Base-by-base conservation (phyloP, 1,140 invertebrate species). In the Diabrotica virgifera region DNA sequence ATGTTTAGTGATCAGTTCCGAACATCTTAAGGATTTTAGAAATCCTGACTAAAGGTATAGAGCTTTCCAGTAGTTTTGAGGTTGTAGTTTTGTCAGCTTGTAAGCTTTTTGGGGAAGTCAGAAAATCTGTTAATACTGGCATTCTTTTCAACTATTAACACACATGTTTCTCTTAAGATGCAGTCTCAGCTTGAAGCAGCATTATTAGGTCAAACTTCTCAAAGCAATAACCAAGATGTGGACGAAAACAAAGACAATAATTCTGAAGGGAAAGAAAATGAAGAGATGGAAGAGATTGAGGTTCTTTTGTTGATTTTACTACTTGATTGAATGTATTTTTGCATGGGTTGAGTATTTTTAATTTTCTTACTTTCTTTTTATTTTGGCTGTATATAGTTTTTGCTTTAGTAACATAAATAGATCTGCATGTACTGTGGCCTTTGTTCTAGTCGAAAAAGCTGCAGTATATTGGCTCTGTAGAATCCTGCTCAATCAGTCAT, bases 221-320 rank as follows among this genome's bases (percentile, higher is more conserved):
- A 68, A 64, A 50, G 65, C 57, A 69, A 67, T 67, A 54, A 68
- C 68, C 75, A 77, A 56, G 76, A 78, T 70, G 78, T 46, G 40
- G 40, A 79, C 54, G 72, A 77, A 70, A 79, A 76, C 71, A 46
- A 46, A 46, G 40, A 46, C 40, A 46, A 46, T 46, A 82, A 81
- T 68, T 83, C 82, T 71, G 82, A 82, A 50, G 84, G 84, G 70
- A 83, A 84, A 76, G 83, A 85, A 68, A 74, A 74, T 40, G 83
- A 79, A 61, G 84, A 84, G 69, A 80, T 80, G 57, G 84, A 85
- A 75, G 84, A 85, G 64, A 84, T 81, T 75, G 84, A 85, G 82
- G 84, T 85, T 67, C 68, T 62, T 67, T 70, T 62, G 40, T 46
- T 46, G 51, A 52, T 64, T 62, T 58, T 57, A 62, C 12, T 57